Base-by-base conservation (phyloP, 2,113 vertebrate genomes). In the Oncorhynchus kisutch region DNA sequence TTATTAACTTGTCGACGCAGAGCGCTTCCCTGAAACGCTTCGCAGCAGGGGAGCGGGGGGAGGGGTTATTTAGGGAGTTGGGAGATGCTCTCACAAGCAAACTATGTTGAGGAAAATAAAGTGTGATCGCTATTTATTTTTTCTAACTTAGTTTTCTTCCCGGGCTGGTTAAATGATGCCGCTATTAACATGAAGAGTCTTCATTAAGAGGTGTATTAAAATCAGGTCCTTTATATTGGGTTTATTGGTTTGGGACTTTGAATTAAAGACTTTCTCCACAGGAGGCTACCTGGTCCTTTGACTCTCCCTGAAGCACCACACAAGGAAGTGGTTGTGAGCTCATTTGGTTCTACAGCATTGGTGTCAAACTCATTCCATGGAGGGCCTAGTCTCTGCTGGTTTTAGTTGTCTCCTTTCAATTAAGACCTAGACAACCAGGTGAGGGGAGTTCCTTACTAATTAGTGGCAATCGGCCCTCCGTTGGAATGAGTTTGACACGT, bases 1-100 rank as follows among this genome's bases (percentile, higher is more conserved):
- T 84, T 84, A 86, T 86, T 84, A 86, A 82, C 86, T 86, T 76
- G 84, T 82, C 78, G 54, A 75, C 76, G 79, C 75, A 80, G 69
- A 82, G 76, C 77, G 81, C 78, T 84, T 76, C 79, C 82, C 69
- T 73, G 83, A 80, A 85, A 79, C 77, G 78, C 81, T 83, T 78
- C 85, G 27, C 84, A 81, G 86, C 76, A 66, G 84, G 82, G 75
- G 82, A 71, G 73, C 13, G 48, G 70, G 69, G 24, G 60, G 24
- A 49, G 62, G 22, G 20, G 22, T 62, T 77, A 83, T 71, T 70
- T 20, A 18, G 34, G 39, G 12, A 49, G 71, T 81, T 81, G 74
- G 68, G 20, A 18, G 74, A 73, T 13, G 16, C 51, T 18, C 51
- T 18, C 51, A 54, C 51, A 54, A 16, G 49, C 49, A 13, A 54